Evolutionary conservation across 1,140 invertebrate genomes (phyloP).

Genomic region (Andricus grossulariae): DNA sequence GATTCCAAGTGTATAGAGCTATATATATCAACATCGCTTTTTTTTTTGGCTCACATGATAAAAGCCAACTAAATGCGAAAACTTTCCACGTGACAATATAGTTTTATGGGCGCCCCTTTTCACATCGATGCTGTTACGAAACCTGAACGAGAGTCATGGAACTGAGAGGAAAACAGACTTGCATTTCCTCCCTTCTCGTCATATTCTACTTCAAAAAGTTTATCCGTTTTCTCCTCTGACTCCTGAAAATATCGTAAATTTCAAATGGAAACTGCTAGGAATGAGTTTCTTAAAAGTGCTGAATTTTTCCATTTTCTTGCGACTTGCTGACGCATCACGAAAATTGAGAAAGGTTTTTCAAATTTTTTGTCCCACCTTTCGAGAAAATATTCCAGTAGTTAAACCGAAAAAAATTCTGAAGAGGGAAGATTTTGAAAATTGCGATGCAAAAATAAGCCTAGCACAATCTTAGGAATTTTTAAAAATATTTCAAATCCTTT

Average conservation of each 20-base stretch:
- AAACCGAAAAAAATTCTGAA: too few relatives aligned
- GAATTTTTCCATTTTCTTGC: background rate
- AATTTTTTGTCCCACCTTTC: background rate
- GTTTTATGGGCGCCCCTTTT: background rate
- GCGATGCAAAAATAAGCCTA: too few relatives aligned
- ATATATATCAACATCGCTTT: background rate
- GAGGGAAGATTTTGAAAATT: too few relatives aligned
- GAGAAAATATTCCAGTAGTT: too few relatives aligned
- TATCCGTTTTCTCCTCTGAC: conserved; percentile 1
- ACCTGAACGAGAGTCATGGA: background rate
- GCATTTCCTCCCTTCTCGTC: background rate
- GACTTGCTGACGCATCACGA: background rate
- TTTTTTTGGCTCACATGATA: background rate
- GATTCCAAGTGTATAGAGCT: background rate
- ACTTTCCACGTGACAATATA: background rate
- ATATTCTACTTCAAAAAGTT: background rate
- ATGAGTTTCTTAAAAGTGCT: background rate
- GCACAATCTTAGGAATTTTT: too few relatives aligned
- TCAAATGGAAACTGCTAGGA: conserved; percentile 3
- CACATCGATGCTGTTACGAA: background rate
- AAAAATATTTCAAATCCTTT: too few relatives aligned
- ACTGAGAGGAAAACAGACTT: background rate
- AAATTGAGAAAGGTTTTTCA: background rate
- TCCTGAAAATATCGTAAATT: conserved; percentile 1
- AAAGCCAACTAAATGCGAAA: conserved; percentile 17